A percentile compares a stretch with the other conserved stretches of the same genome.
These are phyloP conservation scores for Tympanuchus pallidicinctus DNA, from an alignment of 2,113 vertebrate species.

Conservation along the genomic window DNA sequence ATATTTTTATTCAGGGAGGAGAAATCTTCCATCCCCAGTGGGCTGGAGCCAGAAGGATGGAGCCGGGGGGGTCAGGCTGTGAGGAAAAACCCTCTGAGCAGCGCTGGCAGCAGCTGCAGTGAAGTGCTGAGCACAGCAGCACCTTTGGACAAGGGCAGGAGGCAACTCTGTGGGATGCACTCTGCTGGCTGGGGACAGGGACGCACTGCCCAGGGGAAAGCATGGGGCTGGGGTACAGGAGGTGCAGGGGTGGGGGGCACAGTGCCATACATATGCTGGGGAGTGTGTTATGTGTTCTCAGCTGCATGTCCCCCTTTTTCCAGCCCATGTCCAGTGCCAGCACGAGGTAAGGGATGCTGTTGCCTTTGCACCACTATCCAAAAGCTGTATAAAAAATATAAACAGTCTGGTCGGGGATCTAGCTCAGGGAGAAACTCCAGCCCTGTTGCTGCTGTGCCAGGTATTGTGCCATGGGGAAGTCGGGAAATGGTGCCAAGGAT, in stretches of 20 bases:
- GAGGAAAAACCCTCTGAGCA: constrained; percentile 8
- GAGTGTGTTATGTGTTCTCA: not conserved
- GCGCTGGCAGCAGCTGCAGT: constrained; percentile 26
- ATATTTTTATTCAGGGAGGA: constrained; percentile 61
- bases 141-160: not conserved
- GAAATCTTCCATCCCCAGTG: constrained; percentile 46
- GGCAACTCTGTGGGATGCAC: not conserved
- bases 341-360: not conserved
- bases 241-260: not conserved
- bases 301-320: too few species aligned
- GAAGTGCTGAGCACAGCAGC: constrained; percentile 42
- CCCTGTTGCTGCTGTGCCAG: not conserved
- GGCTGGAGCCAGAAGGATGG: constrained; percentile 52
- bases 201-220: not conserved
- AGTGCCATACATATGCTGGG: fast-evolving
- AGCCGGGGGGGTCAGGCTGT: not conserved
- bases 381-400: not conserved
- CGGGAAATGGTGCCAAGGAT: not conserved
- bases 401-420: not conserved
- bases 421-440: not conserved
- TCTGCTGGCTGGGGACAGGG: fast-evolving
- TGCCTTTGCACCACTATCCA: not conserved
- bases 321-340: not conserved
- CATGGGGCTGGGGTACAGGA: not conserved
- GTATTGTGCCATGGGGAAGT: not conserved